Evolutionary conservation across 2,113 vertebrate species (phyloP).

Genomic region (Anguilla rostrata): DNA sequence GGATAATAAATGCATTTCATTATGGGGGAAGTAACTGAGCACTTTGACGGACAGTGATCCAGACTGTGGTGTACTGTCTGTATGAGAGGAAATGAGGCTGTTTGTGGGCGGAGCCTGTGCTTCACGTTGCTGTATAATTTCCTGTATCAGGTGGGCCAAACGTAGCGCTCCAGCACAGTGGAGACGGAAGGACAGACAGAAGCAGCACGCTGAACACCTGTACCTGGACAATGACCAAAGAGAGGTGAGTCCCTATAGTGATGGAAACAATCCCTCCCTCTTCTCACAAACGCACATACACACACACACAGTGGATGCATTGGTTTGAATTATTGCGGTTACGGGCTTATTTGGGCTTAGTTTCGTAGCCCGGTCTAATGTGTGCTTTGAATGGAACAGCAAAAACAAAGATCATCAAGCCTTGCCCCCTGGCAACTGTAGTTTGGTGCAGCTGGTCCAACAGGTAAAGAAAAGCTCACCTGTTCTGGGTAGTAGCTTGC

Average conservation of each 20-base stretch:
- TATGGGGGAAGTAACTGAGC: background rate
- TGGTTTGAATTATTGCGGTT: conserved; percentile 2
- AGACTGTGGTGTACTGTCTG: background rate
- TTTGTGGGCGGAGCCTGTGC: background rate
- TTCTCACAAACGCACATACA: background rate
- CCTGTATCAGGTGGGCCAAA: conserved; percentile 85
- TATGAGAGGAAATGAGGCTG: background rate
- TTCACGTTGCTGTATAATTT: conserved; percentile 18
- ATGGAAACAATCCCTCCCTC: background rate
- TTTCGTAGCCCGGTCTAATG: background rate
- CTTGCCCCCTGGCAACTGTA: background rate
- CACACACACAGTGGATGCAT: background rate
- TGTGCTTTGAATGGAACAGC: background rate
- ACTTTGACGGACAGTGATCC: background rate
- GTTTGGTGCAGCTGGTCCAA: no score
- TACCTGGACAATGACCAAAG: conserved; percentile 97
- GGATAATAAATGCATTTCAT: background rate
- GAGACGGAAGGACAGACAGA: conserved; percentile 91
- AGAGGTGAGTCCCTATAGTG: conserved; percentile 74
- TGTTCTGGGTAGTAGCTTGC: background rate
- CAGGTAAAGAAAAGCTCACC: background rate
- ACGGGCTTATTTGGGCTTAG: conserved; percentile 8
- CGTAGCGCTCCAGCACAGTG: conserved; percentile 95
- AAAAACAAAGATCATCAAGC: background rate
- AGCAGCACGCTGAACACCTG: conserved; percentile 93